Evolutionary conservation across 2,797 vertebrate genomes (phyloP).

Genomic region (Calcarius lapponicus): DNA sequence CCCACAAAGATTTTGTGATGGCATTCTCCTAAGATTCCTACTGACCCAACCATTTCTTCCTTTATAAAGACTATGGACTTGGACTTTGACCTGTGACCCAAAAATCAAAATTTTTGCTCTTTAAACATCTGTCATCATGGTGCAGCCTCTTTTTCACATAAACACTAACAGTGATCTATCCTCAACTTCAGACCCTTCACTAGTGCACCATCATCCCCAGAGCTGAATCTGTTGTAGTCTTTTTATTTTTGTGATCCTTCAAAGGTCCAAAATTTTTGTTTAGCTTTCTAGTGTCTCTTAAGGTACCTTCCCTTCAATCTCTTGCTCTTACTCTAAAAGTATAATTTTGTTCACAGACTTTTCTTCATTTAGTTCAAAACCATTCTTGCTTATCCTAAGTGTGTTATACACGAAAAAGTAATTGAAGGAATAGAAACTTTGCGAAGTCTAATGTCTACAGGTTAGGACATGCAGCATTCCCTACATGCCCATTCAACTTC

Average conservation of each 20-base stretch:
- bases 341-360: not conserved
- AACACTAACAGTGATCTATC: not conserved
- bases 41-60: not conserved
- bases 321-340: not conserved
- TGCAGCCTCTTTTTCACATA: not conserved
- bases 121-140: not conserved
- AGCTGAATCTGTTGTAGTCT: not conserved
- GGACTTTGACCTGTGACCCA: not conserved
- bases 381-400: not conserved
- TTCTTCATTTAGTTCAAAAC: not conserved
- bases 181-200: not conserved
- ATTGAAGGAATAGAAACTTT: not conserved
- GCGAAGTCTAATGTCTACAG: not conserved
- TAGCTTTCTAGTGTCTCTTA: not conserved
- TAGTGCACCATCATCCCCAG: not conserved
- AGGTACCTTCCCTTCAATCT: not conserved
- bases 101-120: not conserved
- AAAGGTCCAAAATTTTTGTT: not conserved
- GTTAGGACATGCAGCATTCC: not conserved
- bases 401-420: not conserved
- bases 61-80: not conserved
- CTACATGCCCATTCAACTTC: not conserved
- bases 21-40: not conserved
- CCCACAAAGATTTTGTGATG: not conserved
- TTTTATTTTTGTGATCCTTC: not conserved